phyloP scores from a whole-genome alignment of 2,888 invertebrate species.

The Norana najaformis region DNA sequence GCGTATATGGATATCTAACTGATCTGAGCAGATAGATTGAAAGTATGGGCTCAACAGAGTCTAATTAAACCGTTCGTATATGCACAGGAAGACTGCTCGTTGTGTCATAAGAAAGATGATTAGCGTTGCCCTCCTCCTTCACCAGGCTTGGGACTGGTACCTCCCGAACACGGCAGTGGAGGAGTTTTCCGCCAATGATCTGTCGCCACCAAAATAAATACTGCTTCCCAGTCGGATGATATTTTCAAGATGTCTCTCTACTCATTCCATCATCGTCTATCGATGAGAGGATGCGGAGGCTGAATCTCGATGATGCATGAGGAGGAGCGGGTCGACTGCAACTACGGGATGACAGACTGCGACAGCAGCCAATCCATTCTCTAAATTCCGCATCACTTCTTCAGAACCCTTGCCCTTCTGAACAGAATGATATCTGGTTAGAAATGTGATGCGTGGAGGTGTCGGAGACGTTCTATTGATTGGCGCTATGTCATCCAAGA shows the following conservation, averaged over 20 bases:
- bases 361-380: neutral
- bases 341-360: conserved; percentile 5
- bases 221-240: neutral
- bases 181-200: neutral
- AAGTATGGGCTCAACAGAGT: neutral
- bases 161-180: no score
- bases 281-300: neutral
- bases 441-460: neutral
- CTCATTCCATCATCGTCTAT: neutral
- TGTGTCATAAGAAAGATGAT: no score
- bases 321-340: neutral
- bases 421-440: neutral
- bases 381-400: neutral
- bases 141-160: no score
- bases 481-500: neutral
- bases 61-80: neutral
- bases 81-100: neutral
- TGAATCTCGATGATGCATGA: conserved; percentile 13
- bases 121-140: no score
- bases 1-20: neutral
- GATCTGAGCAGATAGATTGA: neutral
- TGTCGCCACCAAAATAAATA: no score
- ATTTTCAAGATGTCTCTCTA: neutral
- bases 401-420: neutral
- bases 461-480: neutral